Conservation (phyloP, 1,140 invertebrate genomes). For the Drosophila littoralis region DNA sequence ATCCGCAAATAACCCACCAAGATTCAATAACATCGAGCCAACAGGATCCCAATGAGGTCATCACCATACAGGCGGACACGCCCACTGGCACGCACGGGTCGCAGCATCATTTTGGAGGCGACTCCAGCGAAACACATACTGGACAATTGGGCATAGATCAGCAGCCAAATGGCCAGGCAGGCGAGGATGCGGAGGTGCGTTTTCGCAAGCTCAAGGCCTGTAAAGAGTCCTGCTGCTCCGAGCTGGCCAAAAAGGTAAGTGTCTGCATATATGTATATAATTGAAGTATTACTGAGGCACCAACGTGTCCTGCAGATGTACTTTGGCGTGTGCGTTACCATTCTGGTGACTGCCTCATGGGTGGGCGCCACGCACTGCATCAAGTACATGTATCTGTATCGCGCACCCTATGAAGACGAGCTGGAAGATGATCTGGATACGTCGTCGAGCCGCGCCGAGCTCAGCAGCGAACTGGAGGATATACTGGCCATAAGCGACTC, state of each 20-base stretch:
- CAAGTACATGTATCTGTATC: conserved; percentile 91
- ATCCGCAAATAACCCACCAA: conserved; percentile 85
- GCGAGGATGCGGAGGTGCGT: conserved; percentile 65
- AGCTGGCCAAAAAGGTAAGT: conserved; percentile 88
- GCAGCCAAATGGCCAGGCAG: conserved; percentile 63
- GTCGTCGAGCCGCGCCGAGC: conserved; percentile 83
- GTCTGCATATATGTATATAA: background rate
- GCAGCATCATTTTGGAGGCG: conserved; percentile 49
- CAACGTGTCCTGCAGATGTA: conserved; percentile 88
- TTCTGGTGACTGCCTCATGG: conserved; percentile 94
- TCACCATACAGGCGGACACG: conserved; percentile 78
- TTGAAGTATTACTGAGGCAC: background rate
- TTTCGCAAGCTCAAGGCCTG: conserved; percentile 85
- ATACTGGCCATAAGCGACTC: conserved; percentile 85
- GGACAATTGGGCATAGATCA: conserved; percentile 53
- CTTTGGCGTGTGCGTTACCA: conserved; percentile 93
- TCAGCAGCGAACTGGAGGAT: conserved; percentile 82
- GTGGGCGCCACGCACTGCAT: conserved; percentile 94
- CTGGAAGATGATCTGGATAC: conserved; percentile 84
- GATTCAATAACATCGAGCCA: conserved; percentile 87
- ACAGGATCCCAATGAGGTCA: conserved; percentile 84
- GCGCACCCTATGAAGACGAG: conserved; percentile 83
- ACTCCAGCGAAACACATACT: conserved; percentile 60
- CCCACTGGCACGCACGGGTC: conserved; percentile 66
- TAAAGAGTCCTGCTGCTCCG: conserved; percentile 88